Evolutionary conservation across 2,113 vertebrate genomes (phyloP), one percentile per base, ranked within the genome.

Genomic region (Dendrocopos noguchii): DNA sequence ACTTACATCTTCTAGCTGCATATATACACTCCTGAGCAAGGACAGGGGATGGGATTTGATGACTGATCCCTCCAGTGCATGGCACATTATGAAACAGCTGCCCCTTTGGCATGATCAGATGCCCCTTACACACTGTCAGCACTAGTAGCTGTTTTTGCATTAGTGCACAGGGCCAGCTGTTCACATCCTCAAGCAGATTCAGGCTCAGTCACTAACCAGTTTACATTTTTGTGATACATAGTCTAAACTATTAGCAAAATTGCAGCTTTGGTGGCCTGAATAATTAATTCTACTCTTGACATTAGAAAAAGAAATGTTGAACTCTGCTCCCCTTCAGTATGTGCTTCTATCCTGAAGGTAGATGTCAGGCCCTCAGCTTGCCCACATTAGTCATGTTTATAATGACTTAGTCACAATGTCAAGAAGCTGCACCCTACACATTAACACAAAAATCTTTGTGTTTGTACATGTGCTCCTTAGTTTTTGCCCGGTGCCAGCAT

Each of bases 111-210:
- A 44, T 1, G 0, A 60, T 8, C 56, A 55, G 71, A 25, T 1
- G 1, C 53, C 1, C 0, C 50, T 76, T 29, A 53, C 4, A 4
- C 2, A 24, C 57, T 63, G 22, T 22, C 56, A 80, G 39, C 0
- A 2, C 13, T 24, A 66, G 16, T 11, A 17, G 9, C 29, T 60
- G 63, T 27, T 67, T 95, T 7, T 67, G 34, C 60, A 39, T 39
- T 70, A 8, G 34, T 63, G 36, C 66, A 31, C 61, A 88, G 89
- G 50, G 61, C 27, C 50, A 95, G 76, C 53, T 87, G 47, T 24
- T 75, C 86, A 46, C 19, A 80, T 6, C 87, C 12, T 33, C 22
- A 13, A 90, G 34, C 85, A 89, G 56, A 89, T 21, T 15, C 64
- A 36, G 28, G 10, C 72, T 67, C 67, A 80, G 25, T 47, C 79